Evolutionary conservation across 2,797 vertebrate genomes (phyloP).

Genomic region (Pseudochirops corinnae): DNA sequence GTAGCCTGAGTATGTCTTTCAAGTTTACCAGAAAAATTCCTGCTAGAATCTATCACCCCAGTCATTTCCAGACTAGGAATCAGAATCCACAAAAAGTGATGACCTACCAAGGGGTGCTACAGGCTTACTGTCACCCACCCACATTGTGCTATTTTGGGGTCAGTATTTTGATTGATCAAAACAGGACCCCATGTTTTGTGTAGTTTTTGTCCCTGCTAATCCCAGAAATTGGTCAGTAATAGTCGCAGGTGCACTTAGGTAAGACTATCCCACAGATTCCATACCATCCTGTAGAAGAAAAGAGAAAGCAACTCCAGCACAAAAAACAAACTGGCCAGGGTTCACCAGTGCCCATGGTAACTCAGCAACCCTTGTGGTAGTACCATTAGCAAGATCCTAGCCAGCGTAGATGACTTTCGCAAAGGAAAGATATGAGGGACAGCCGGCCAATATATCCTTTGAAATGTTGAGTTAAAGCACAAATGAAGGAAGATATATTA

Average conservation of each 20-base stretch:
- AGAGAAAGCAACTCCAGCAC: no score
- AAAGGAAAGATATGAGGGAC: not conserved
- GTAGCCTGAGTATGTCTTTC: not conserved
- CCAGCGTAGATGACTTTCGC: not conserved
- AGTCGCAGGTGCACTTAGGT: no score
- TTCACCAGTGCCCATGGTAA: not conserved
- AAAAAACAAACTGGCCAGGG: no score
- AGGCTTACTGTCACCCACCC: no score
- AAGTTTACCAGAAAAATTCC: not conserved
- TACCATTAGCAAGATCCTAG: not conserved
- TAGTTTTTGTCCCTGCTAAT: no score
- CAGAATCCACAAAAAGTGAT: not conserved
- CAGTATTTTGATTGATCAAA: no score
- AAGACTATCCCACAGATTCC: no score
- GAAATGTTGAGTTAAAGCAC: not conserved
- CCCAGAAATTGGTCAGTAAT: no score
- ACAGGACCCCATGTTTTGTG: no score
- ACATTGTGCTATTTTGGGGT: no score
- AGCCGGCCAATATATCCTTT: not conserved
- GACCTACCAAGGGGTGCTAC: no score
- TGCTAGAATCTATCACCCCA: not conserved
- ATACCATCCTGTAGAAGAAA: no score
- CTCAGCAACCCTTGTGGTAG: not conserved
- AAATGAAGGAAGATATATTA: not conserved
- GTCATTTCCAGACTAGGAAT: not conserved